phyloP scores from a whole-genome alignment of 1,140 invertebrate genomes.

The Bombus confusus region DNA sequence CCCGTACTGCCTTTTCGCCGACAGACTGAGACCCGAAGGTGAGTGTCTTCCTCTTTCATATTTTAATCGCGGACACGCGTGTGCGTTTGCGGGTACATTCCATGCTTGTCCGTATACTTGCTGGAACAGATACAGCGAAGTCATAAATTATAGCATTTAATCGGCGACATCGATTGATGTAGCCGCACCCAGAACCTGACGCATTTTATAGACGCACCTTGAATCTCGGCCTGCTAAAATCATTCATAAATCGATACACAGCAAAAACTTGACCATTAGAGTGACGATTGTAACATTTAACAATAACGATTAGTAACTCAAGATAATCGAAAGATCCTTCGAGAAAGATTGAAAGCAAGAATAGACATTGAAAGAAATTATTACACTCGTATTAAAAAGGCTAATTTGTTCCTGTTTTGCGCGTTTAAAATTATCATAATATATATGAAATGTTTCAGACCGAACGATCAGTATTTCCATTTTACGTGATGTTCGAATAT shows the following conservation, averaged over 20 bases:
- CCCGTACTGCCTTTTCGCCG: slow-evolving; percentile 87
- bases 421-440: too few relatives aligned
- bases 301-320: too few relatives aligned
- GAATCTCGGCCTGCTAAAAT: neutral
- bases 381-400: too few relatives aligned
- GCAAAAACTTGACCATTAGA: neutral
- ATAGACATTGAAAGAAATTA: too few relatives aligned
- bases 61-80: slow-evolving; percentile 2
- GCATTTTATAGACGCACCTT: neutral
- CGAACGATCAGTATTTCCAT: too few relatives aligned
- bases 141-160: neutral
- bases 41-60: slow-evolving; percentile 50
- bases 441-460: too few relatives aligned
- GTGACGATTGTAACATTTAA: neutral
- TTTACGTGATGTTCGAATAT: too few relatives aligned
- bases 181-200: neutral
- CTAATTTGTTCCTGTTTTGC: too few relatives aligned
- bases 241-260: neutral
- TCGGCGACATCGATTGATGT: neutral
- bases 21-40: slow-evolving; percentile 89
- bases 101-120: neutral
- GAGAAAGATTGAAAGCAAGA: too few relatives aligned
- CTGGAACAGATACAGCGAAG: neutral
- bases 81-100: neutral
- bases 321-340: too few relatives aligned